phyloP scores from a whole-genome alignment of 2,113 vertebrate genomes.

The Clupea harengus region DNA sequence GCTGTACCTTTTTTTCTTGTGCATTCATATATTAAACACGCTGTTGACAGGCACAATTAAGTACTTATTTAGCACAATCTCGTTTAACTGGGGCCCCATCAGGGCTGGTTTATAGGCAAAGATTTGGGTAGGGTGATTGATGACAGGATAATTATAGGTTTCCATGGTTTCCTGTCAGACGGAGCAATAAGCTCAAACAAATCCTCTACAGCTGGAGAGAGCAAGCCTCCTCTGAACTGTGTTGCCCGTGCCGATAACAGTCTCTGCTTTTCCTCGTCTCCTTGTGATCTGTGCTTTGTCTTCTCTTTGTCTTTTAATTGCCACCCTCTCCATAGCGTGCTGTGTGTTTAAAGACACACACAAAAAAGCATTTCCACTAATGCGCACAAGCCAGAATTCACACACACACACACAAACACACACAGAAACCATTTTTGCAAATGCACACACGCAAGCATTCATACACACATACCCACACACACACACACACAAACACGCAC shows the following conservation, averaged over 20 bases:
- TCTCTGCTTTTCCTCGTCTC: neutral
- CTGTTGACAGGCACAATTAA: slow-evolving; percentile 40
- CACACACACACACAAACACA: neutral
- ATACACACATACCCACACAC: neutral
- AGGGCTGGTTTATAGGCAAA: neutral
- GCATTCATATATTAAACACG: slow-evolving; percentile 32
- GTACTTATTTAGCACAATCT: slow-evolving; percentile 35
- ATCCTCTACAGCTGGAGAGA: slow-evolving; percentile 29
- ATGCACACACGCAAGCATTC: neutral
- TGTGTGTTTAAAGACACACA: neutral
- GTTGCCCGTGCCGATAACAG: neutral
- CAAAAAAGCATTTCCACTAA: neutral
- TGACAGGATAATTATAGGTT: slow-evolving; percentile 51
- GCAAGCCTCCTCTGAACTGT: neutral
- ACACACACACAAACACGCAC: neutral
- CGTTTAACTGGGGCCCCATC: slow-evolving; percentile 6
- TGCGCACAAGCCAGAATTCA: neutral
- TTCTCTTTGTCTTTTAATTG: neutral
- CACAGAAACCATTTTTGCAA: neutral
- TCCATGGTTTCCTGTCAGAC: slow-evolving; percentile 48
- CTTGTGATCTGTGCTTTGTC: neutral
- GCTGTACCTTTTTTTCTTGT: neutral
- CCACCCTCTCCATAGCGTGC: neutral
- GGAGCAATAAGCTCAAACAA: slow-evolving; percentile 46
- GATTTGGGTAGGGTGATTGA: slow-evolving; percentile 38